phyloP scores from a whole-genome alignment of 2,113 vertebrate genomes.

The Sinocyclocheilus anophthalmus region DNA sequence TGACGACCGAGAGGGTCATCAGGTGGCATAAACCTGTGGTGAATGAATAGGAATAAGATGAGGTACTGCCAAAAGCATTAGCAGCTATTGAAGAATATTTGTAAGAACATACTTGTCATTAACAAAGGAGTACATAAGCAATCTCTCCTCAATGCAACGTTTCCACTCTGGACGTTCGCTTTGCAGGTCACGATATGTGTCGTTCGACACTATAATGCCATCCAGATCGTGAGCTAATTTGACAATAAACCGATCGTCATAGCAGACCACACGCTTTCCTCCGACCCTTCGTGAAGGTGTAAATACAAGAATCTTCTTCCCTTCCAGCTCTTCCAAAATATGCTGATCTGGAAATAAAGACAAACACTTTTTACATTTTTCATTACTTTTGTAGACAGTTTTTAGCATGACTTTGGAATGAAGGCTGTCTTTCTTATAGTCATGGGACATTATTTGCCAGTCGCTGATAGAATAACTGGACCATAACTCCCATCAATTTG shows the following conservation, averaged over 20 bases:
- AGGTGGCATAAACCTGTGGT: slow-evolving; percentile 92
- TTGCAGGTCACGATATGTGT: slow-evolving; percentile 95
- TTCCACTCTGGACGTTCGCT: slow-evolving; percentile 91
- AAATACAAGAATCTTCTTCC: slow-evolving; percentile 91
- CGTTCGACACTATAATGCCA: slow-evolving; percentile 92
- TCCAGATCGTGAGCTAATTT: slow-evolving; percentile 86
- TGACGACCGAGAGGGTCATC: slow-evolving; percentile 95
- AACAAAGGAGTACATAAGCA: slow-evolving; percentile 97
- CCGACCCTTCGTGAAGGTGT: slow-evolving; percentile 90
- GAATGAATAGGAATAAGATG: neutral
- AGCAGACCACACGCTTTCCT: slow-evolving; percentile 93
- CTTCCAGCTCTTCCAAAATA: slow-evolving; percentile 88
- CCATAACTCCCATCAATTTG: neutral
- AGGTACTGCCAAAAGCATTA: no score
- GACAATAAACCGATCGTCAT: slow-evolving; percentile 94
- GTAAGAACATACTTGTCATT: slow-evolving; percentile 87
- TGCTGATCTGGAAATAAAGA: slow-evolving; percentile 82
- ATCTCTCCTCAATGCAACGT: slow-evolving; percentile 91
- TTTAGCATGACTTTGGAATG: neutral
- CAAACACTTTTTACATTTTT: neutral
- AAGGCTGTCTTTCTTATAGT: neutral
- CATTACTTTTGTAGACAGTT: neutral
- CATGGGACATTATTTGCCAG: neutral
- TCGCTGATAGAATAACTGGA: neutral
- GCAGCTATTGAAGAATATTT: neutral